Base-by-base conservation (phyloP, 2,113 vertebrate genomes). In the Epinephelus cyanopodus region DNA sequence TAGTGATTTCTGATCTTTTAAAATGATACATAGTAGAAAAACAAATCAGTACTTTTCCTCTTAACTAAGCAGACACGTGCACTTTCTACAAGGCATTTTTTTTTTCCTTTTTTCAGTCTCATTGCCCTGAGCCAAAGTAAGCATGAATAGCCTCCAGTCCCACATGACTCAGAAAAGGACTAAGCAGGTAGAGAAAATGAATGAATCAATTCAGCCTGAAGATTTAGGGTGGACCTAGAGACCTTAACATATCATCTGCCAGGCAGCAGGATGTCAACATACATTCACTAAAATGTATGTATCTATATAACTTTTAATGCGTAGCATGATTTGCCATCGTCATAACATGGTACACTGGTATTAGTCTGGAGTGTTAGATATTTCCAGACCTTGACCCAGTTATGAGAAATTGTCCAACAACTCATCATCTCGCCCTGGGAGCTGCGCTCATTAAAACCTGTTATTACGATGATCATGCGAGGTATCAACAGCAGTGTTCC, bases 391-490 rank as follows among this genome's bases (percentile, higher is more conserved):
- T 77, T 67, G 78, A 77, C 61, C 84, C 67, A 87, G 37, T 76
- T 67, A 37, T 29, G 29, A 75, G 50, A 84, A 78, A 74, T 75
- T 3, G 7, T 33, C 62, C 56, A 48, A 48, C 19, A n/a, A 69
- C 45, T 76, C 77, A 66, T 82, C 70, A 67, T 67, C 14, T 76
- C 60, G 12, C 66, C 65, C 81, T 81, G 77, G 81, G 81, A 86
- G 64, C 56, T 29, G 50, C 17, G 8, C 70, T 89, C 84, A 87
- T 87, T 84, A 79, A 79, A 82, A 78, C 27, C 66, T 67, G 52
- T 82, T 86, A 89, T 56, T 65, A 47, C 62, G 50, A 64, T 45
- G 37, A 84, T 82, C 60, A 71, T 67, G 42, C 19, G 64, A 64
- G 18, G 27, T 61, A 50, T 62, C 27, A 65, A 60, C 25, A 65